phyloP scores from a whole-genome alignment of 2,888 invertebrate species.

The Cybosia mesomella region DNA sequence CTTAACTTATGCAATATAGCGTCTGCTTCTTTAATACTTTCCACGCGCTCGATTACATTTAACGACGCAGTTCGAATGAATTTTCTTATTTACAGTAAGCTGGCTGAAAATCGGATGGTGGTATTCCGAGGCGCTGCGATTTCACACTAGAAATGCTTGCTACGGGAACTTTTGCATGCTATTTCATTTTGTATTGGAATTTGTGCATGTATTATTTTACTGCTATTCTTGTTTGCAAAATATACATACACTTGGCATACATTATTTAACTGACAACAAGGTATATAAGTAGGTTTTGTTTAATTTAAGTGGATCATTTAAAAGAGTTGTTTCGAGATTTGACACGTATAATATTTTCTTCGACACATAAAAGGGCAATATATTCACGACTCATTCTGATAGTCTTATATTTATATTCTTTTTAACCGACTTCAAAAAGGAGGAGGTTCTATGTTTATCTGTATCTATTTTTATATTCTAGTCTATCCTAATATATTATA shows the following conservation, averaged over 20 bases:
- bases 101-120: slow-evolving; percentile 75
- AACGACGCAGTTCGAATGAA: slow-evolving; percentile 82
- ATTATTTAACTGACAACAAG: too few species aligned
- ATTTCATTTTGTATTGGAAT: slow-evolving; percentile 53
- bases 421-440: too few species aligned
- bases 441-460: too few species aligned
- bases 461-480: too few species aligned
- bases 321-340: too few species aligned
- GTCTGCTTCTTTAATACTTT: slow-evolving; percentile 86
- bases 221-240: neutral
- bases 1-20: slow-evolving; percentile 86
- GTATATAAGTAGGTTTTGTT: too few species aligned
- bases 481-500: too few species aligned
- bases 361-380: too few species aligned
- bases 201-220: slow-evolving; percentile 26
- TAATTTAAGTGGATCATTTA: too few species aligned
- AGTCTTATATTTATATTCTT: too few species aligned
- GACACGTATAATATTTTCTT: too few species aligned
- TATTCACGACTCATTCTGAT: too few species aligned
- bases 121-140: slow-evolving; percentile 71
- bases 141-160: slow-evolving; percentile 76
- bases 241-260: neutral
- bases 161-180: slow-evolving; percentile 68
- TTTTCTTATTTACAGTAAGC: slow-evolving; percentile 85
- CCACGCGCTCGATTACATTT: slow-evolving; percentile 85